phyloP scores from a whole-genome alignment of 2,797 vertebrate species.

The Ataeniobius toweri region DNA sequence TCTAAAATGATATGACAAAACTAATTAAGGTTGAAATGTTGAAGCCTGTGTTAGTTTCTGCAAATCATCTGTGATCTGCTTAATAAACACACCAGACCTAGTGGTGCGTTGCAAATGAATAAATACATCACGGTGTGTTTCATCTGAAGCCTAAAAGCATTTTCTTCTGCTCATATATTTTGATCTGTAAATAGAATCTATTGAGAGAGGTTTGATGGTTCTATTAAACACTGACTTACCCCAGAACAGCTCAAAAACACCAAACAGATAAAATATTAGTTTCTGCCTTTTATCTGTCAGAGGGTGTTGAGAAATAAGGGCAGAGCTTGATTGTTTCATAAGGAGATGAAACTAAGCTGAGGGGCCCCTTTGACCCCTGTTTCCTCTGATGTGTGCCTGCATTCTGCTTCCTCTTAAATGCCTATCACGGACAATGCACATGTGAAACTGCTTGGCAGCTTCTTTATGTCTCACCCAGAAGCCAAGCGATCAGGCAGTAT shows the following conservation, averaged over 20 bases:
- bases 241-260: not conserved
- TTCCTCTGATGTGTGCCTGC: conserved; percentile 11
- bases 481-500: not conserved
- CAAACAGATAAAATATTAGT: not conserved
- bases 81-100: conserved; percentile 31
- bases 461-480: conserved; percentile 12
- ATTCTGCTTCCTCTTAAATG: conserved; percentile 1
- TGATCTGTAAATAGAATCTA: conserved; percentile 22
- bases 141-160: conserved; percentile 39
- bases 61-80: conserved; percentile 45
- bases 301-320: conserved; percentile 2
- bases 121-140: conserved; percentile 23
- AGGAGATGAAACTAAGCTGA: not conserved
- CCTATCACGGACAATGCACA: not conserved
- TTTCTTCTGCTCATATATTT: conserved; percentile 21
- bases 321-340: conserved; percentile 5
- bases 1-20: conserved; percentile 10
- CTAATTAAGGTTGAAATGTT: conserved; percentile 43
- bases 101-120: conserved; percentile 53
- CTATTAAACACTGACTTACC: conserved; percentile 16
- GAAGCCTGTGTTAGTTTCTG: conserved; percentile 23
- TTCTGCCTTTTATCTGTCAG: conserved; percentile 5
- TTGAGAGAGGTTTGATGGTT: conserved; percentile 21
- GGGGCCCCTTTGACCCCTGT: conserved; percentile 3
- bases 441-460: conserved; percentile 6